Evolutionary conservation across 1,140 invertebrate species (phyloP), one percentile per base, ranked within the genome.

Genomic region (Monochamus saltuarius): DNA sequence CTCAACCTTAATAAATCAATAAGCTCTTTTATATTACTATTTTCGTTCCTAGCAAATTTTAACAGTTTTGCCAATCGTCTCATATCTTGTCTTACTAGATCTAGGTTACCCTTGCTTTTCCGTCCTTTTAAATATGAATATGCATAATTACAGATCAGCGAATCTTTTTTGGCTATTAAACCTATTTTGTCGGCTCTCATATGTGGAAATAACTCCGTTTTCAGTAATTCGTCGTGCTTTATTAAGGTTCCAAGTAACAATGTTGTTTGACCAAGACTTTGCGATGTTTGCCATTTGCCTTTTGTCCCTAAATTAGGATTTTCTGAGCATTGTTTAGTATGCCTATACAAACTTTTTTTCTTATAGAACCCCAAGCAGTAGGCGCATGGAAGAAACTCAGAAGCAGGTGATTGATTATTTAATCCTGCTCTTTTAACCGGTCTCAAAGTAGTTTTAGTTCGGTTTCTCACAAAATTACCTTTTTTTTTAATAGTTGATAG

Each of bases 341-440:
- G 39, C 34, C 36, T 56, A 43, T 36, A 46, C 35, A 56, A 16
- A 56, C 29, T 35, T 10, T 47, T 47, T 16, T 19, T 43, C 47
- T 56, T 56, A 36, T 56, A 56, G 36, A 47, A 56, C 47, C 55
- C 55, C 38, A 56, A 34, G 35, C 55, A 56, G 34, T 34, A n/a
- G 13, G 55, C 14, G 22, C 55, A 56, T 19, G 55, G 45, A 56
- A 55, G 39, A 56, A 47, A 56, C 4, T 56, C 22, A 17, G 19
- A 40, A 47, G 29, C 17, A 6, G n/a, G 35, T 45, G 39, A 29
- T 11, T 22, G 17, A 35, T 4, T 34, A 10, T 14, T 19, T 13
- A 11, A n/a, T 11, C 17, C 13, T 19, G 47, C 34, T 56, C 42
- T 34, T 49, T 49, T 45, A 7, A 56, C 55, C 37, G 29, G 55